These are phyloP conservation scores for Sander vitreus DNA, from an alignment of 2,113 vertebrate genomes.

Conservation along the genomic window DNA sequence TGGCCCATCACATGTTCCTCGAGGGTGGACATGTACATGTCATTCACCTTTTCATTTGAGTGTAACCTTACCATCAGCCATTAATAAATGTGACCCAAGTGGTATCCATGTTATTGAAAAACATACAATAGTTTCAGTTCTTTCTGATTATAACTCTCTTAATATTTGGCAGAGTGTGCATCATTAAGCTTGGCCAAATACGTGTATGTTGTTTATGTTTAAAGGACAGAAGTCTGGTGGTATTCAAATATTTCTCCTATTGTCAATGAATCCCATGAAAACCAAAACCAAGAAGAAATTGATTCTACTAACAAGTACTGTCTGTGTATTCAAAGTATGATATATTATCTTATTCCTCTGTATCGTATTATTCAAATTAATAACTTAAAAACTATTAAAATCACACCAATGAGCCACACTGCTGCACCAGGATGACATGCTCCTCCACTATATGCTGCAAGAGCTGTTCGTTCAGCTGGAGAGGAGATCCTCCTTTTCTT, in stretches of 20 bases:
- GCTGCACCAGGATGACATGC: no score
- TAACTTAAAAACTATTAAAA: no score
- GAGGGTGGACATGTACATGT: not conserved
- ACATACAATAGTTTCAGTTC: not conserved
- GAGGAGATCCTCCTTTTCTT: slow-evolving; percentile 57
- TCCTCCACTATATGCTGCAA: slow-evolving; percentile 8
- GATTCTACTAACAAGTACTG: not conserved
- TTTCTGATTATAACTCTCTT: not conserved
- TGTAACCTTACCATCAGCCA: not conserved
- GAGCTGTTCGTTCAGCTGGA: slow-evolving; percentile 78
- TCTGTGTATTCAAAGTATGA: not conserved
- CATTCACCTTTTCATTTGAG: slow-evolving; percentile 9
- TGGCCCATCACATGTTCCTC: not conserved
- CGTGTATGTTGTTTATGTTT: no score
- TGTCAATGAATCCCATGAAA: not conserved
- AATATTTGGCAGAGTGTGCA: not conserved
- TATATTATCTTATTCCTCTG: not conserved
- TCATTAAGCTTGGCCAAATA: not conserved
- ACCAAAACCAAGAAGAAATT: not conserved
- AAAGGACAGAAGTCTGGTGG: not conserved
- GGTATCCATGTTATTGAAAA: not conserved
- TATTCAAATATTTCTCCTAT: not conserved
- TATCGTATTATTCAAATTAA: no score
- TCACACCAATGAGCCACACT: no score
- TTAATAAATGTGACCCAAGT: slow-evolving; percentile 5